phyloP scores from a whole-genome alignment of 2,797 vertebrate species.

The Mormyrops attenuatus region DNA sequence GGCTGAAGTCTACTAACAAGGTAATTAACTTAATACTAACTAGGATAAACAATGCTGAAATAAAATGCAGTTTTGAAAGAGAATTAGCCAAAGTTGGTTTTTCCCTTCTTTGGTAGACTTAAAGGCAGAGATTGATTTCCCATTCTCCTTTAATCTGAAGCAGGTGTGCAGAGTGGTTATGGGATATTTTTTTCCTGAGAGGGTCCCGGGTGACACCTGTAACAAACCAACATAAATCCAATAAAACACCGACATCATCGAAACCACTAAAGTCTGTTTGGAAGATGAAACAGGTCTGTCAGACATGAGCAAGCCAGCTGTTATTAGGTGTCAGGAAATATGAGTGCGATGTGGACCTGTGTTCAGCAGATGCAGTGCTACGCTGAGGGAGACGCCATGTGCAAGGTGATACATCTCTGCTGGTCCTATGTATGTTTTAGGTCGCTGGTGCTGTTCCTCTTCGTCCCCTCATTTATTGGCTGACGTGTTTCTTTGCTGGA shows the following conservation, averaged over 20 bases:
- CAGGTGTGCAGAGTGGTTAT: not conserved
- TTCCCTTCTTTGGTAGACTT: not conserved
- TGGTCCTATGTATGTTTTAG: not conserved
- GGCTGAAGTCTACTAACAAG: not conserved
- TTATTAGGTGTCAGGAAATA: conserved; percentile 27
- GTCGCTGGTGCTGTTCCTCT: not conserved
- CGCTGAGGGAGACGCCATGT: not conserved
- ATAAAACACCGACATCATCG: conserved; percentile 20
- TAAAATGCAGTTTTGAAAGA: not conserved
- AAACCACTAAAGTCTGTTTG: conserved; percentile 11
- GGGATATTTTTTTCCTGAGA: not conserved
- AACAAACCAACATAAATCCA: conserved; percentile 8
- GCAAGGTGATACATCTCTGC: not conserved
- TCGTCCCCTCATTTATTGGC: not conserved
- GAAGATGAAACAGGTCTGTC: conserved; percentile 25
- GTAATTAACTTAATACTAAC: no score
- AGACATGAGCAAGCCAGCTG: conserved; percentile 9
- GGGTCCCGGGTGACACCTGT: conserved; percentile 5
- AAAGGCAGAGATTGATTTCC: not conserved
- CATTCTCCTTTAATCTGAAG: not conserved
- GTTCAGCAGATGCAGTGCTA: not conserved
- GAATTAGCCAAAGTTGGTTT: not conserved
- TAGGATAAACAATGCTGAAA: not conserved
- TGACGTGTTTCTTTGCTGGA: not conserved
- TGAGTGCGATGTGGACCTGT: conserved; percentile 8